These are phyloP conservation scores for Synanthedon andrenaeformis DNA, from an alignment of 2,888 invertebrate species.

Conservation along the genomic window DNA sequence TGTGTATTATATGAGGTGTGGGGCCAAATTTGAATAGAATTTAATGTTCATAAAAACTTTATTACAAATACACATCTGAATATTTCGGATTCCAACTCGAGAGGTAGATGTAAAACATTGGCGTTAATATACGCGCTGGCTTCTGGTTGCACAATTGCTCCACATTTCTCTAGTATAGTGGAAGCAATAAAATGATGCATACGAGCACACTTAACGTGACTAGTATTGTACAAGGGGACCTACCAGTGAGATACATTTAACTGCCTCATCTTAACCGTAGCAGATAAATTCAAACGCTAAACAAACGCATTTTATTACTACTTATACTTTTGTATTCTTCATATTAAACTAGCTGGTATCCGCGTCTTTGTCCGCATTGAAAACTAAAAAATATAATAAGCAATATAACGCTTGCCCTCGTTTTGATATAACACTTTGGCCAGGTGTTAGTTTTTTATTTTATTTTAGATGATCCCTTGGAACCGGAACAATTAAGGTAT, in stretches of 20 bases:
- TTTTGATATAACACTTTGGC: no score
- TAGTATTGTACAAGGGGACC: slow-evolving; percentile 5
- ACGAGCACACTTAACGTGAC: neutral
- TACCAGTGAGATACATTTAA: slow-evolving; percentile 13
- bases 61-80: neutral
- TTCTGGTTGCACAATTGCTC: neutral
- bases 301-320: no score
- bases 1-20: neutral
- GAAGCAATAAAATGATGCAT: neutral
- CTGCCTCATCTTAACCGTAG: slow-evolving; percentile 14
- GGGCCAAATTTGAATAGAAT: no score
- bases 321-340: no score
- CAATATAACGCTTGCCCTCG: no score
- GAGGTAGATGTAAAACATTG: neutral
- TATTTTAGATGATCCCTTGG: no score
- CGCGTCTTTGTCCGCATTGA: no score
- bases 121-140: neutral
- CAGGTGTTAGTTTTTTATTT: no score
- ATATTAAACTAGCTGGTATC: no score
- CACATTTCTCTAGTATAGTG: neutral
- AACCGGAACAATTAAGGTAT: no score
- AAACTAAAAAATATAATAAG: no score
- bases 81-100: neutral
- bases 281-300: slow-evolving; percentile 9
- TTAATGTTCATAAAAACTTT: neutral